Evolutionary conservation across 2,113 vertebrate genomes (phyloP).

Genomic region (Pelecanus crispus): DNA sequence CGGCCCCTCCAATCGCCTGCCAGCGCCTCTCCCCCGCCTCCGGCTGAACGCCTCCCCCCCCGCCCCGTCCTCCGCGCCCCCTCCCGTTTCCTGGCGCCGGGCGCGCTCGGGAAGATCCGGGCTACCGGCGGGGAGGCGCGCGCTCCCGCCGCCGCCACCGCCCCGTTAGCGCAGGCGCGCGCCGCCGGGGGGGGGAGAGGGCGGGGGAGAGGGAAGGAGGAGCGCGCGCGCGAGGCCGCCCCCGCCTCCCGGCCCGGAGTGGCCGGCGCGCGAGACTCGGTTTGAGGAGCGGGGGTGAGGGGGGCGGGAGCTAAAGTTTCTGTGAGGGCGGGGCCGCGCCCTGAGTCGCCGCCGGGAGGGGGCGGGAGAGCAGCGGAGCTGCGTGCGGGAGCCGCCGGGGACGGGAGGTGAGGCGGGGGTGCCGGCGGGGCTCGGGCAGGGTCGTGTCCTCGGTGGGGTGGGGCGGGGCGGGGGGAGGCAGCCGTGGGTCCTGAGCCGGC

Average conservation of each 20-base stretch:
- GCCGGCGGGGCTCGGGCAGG: background rate
- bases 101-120: background rate
- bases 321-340: background rate
- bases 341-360: background rate
- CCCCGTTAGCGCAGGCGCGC: background rate
- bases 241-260: background rate
- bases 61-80: too few species aligned
- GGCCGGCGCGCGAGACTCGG: background rate
- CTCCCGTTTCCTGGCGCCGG: background rate
- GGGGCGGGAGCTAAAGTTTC: background rate
- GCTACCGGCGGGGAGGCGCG: fast-evolving
- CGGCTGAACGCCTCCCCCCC: too few species aligned
- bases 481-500: background rate
- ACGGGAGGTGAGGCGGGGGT: background rate
- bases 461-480: background rate
- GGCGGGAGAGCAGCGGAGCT: background rate
- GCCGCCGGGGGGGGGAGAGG: background rate
- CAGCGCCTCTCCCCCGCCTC: too few species aligned
- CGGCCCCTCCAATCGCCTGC: background rate
- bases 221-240: background rate
- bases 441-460: background rate
- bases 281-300: background rate
- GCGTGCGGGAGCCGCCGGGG: background rate
- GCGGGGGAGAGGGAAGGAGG: background rate
- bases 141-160: too few species aligned